Evolutionary conservation across 1,140 invertebrate species (phyloP), one percentile per base, ranked within the genome.

Genomic region (Nephila pilipes): DNA sequence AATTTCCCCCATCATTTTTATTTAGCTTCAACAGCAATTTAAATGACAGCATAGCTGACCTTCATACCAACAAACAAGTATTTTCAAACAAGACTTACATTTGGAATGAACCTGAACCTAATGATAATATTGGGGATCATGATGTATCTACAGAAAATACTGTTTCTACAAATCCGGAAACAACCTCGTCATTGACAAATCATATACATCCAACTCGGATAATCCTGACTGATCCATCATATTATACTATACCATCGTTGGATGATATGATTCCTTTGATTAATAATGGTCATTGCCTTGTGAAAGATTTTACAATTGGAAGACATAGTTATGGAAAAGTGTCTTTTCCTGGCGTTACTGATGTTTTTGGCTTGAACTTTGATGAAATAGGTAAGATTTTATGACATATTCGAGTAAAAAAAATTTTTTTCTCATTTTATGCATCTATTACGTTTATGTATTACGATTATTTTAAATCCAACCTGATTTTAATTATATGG

Each of bases 241-340:
- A 99, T 95, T 99, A 98, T 95, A 98, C 97, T 0, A 97, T 98
- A 79, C 98, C 98, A 0, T 96, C 97, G 18, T 94, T 98, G 91
- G 97, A 98, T 87, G 97, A 98, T 91, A 96, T 99, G 58, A 96
- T 95, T 5, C 94, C 95, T 54, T 95, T 97, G 18, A 96, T 98
- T 95, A 95, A 95, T 63, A 96, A 98, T 95, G 97, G 97, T 54
- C 96, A 96, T 36, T 99, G 98, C 95, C 95, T 98, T 55, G 97
- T 99, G 18, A 97, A 98, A n/a, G 97, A 98, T 94, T 98, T 99
- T 94, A 98, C 98, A 0, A 96, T 99, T 85, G 99, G 98, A 0
- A 96, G 99, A 22, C 96, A 97, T 91, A 98, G 98, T 79, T 99
- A 98, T 95, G 99, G 99, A 36, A 98, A 98, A 95, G 97, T 99